These are phyloP conservation scores for Panurus biarmicus DNA, from an alignment of 2,113 vertebrate genomes.

Conservation along the genomic window DNA sequence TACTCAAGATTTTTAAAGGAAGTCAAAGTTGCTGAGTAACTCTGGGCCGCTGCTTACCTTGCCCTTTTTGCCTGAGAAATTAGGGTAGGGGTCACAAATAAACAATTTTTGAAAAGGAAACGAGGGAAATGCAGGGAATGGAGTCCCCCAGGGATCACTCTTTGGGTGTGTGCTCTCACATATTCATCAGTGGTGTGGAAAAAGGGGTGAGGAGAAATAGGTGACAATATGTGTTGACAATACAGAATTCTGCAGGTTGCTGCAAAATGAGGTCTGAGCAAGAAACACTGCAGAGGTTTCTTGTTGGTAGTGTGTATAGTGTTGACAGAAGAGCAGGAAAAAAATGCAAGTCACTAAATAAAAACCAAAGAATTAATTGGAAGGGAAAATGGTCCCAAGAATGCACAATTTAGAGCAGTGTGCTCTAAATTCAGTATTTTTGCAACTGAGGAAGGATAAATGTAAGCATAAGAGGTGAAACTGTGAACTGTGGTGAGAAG, in stretches of 20 bases:
- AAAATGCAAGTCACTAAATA: not conserved
- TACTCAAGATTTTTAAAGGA: not conserved
- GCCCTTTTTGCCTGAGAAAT: not conserved
- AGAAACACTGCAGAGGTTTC: not conserved
- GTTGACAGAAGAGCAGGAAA: not conserved
- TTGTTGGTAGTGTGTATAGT: not conserved
- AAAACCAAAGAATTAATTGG: not conserved
- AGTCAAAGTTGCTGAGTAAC: not conserved
- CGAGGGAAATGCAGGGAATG: not conserved
- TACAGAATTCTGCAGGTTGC: not conserved
- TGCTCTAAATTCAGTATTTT: not conserved
- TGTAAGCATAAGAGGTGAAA: not conserved
- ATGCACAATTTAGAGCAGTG: not conserved
- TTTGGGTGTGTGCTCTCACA: not conserved
- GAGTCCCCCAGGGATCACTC: not conserved
- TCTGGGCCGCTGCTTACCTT: not conserved
- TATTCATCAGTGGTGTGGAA: not conserved
- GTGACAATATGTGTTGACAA: not conserved
- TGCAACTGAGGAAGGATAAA: not conserved
- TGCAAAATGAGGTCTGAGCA: not conserved
- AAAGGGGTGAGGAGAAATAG: not conserved
- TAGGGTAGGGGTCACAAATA: not conserved
- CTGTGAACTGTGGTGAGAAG: not conserved
- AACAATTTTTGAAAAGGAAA: not conserved
- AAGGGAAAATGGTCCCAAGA: not conserved